These are phyloP conservation scores for Harpalus rufipes DNA, from an alignment of 2,888 invertebrate species.

Conservation along the genomic window DNA sequence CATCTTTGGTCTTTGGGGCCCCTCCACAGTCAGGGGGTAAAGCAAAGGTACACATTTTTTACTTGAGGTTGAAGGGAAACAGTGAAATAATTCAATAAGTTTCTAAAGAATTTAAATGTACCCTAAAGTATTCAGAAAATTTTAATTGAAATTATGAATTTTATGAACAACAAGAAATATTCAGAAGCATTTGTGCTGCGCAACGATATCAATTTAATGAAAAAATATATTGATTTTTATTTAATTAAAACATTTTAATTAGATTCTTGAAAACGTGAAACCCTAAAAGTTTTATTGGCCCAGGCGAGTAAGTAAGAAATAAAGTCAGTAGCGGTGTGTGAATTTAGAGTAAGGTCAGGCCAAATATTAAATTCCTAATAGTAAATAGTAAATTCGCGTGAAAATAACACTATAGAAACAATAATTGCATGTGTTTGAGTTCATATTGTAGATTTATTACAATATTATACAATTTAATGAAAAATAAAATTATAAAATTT, in stretches of 20 bases:
- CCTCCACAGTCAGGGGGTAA: too few species aligned
- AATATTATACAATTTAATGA: too few species aligned
- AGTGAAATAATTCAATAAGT: conserved; percentile 52
- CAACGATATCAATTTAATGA: conserved; percentile 50
- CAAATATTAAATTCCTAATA: too few species aligned
- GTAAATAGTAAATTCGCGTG: too few species aligned
- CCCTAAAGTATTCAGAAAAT: conserved; percentile 60
- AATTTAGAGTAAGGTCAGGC: too few species aligned
- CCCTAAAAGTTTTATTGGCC: conserved; percentile 46
- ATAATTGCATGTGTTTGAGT: too few species aligned
- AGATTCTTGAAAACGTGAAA: conserved; percentile 54
- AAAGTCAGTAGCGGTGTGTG: too few species aligned
- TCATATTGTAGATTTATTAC: too few species aligned
- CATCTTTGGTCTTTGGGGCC: too few species aligned
- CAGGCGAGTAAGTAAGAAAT: conserved; percentile 23
- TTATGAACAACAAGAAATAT: conserved; percentile 56
- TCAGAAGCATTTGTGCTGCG: conserved; percentile 37
- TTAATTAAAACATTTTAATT: conserved; percentile 63
- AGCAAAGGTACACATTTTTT: not conserved
- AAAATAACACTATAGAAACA: too few species aligned
- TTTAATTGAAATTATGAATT: conserved; percentile 61
- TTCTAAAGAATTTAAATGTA: conserved; percentile 36
- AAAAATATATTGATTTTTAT: conserved; percentile 56
- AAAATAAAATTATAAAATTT: too few species aligned
- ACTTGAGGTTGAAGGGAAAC: conserved; percentile 30